Percentiles rank a stretch among this genome's conserved stretches.
phyloP scores from a whole-genome alignment of 1,140 invertebrate species.

The Teleogryllus occipitalis region DNA sequence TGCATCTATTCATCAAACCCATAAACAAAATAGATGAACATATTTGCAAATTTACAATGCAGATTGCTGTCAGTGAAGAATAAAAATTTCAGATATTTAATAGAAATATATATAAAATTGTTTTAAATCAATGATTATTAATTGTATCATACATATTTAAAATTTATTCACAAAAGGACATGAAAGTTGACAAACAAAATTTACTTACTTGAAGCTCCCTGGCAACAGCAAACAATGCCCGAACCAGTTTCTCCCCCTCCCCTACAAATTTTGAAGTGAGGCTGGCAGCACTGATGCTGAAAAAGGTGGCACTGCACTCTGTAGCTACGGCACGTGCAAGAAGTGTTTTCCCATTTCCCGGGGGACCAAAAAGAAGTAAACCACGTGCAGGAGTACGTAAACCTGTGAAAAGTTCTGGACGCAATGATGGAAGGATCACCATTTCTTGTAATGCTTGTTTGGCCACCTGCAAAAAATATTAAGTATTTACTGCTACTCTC shows the following conservation, averaged over 20 bases:
- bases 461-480: constrained; percentile 48
- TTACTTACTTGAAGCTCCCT: constrained; percentile 65
- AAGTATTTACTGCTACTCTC: not conserved
- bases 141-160: too few relatives aligned
- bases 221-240: constrained; percentile 90
- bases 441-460: constrained; percentile 97
- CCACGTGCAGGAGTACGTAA: constrained; percentile 81
- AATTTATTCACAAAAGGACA: not conserved
- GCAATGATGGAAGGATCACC: constrained; percentile 89
- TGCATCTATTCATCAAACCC: too few relatives aligned
- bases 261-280: constrained; percentile 98
- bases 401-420: constrained; percentile 93
- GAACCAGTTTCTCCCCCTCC: constrained; percentile 95
- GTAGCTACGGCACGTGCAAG: constrained; percentile 85
- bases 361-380: constrained; percentile 89
- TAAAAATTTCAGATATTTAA: too few relatives aligned
- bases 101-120: too few relatives aligned
- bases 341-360: constrained; percentile 90
- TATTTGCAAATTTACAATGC: too few relatives aligned
- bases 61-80: too few relatives aligned
- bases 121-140: too few relatives aligned
- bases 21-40: too few relatives aligned
- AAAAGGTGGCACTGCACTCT: constrained; percentile 87
- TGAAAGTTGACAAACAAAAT: not conserved
- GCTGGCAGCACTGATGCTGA: constrained; percentile 92